Conservation (phyloP, 2,888 invertebrate species). For the Papilio elwesi region DNA sequence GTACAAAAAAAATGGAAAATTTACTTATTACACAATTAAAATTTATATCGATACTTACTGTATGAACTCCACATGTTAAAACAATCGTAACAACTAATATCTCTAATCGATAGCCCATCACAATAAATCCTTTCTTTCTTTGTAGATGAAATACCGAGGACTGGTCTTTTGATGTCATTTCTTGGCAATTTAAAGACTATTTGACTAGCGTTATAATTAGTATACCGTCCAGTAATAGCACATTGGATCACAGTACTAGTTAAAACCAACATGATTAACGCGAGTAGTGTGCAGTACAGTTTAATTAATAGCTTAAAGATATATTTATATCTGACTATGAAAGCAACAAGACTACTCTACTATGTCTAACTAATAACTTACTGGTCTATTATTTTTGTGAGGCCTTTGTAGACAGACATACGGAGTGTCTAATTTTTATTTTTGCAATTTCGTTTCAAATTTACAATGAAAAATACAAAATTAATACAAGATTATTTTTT, state of each 20-base stretch:
- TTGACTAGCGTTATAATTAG: conserved; percentile 45
- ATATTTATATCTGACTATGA: background rate
- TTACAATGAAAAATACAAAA: no score
- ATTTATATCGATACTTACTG: conserved; percentile 58
- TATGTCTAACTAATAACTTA: no score
- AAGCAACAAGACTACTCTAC: background rate
- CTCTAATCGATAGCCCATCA: conserved; percentile 53
- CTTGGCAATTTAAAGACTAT: conserved; percentile 49
- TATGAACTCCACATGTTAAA: conserved; percentile 52
- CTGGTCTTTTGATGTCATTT: conserved; percentile 36
- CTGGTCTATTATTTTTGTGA: no score
- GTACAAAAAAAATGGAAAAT: no score
- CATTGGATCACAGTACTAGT: background rate
- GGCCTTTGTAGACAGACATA: no score
- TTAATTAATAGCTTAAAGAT: background rate
- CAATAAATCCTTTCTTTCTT: conserved; percentile 32
- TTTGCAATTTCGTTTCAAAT: no score
- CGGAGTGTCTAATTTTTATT: no score
- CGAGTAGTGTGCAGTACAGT: background rate
- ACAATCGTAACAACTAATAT: conserved; percentile 53
- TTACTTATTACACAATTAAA: no score
- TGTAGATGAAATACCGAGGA: conserved; percentile 35
- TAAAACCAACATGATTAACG: conserved; percentile 19
- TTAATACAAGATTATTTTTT: no score
- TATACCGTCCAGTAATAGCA: background rate